A percentile compares a stretch with the other conserved stretches of the same genome.
phyloP scores from a whole-genome alignment of 2,797 vertebrate species.

The Takifugu ocellatus region DNA sequence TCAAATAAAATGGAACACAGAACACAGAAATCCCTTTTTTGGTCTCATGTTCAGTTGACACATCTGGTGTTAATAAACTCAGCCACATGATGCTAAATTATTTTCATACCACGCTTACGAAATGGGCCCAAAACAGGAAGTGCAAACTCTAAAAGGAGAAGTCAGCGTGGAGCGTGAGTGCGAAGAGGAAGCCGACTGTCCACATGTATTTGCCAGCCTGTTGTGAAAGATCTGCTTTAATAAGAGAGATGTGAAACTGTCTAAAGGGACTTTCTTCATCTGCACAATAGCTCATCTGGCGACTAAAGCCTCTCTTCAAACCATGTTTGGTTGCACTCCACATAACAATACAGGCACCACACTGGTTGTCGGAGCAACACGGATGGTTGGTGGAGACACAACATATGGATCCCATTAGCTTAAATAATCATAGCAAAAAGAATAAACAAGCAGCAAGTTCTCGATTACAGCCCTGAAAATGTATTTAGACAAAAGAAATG shows the following conservation, averaged over 20 bases:
- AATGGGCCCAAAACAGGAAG: constrained; percentile 68
- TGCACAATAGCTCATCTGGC: constrained; percentile 41
- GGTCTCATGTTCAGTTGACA: constrained; percentile 22
- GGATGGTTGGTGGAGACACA: too few relatives aligned
- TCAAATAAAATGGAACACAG: not conserved
- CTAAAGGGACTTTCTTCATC: constrained; percentile 61
- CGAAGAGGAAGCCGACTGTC: constrained; percentile 62
- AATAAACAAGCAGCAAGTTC: too few relatives aligned
- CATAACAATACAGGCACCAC: too few relatives aligned
- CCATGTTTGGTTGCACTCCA: too few relatives aligned
- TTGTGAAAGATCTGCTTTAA: constrained; percentile 68
- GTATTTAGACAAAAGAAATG: not conserved
- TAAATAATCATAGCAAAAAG: too few relatives aligned
- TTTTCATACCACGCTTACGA: constrained; percentile 50
- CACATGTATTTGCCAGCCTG: constrained; percentile 50
- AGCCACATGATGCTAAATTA: constrained; percentile 29
- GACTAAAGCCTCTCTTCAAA: not conserved
- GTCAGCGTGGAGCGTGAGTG: constrained; percentile 42
- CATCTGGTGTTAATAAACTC: constrained; percentile 44
- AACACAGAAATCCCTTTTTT: constrained; percentile 23
- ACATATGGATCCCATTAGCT: too few relatives aligned
- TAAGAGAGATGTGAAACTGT: constrained; percentile 69
- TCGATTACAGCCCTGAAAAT: not conserved
- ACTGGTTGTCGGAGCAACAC: too few relatives aligned
- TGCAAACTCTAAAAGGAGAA: constrained; percentile 67